phyloP scores from a whole-genome alignment of 2,797 vertebrate species.

The Pantherophis alleghaniensis region DNA sequence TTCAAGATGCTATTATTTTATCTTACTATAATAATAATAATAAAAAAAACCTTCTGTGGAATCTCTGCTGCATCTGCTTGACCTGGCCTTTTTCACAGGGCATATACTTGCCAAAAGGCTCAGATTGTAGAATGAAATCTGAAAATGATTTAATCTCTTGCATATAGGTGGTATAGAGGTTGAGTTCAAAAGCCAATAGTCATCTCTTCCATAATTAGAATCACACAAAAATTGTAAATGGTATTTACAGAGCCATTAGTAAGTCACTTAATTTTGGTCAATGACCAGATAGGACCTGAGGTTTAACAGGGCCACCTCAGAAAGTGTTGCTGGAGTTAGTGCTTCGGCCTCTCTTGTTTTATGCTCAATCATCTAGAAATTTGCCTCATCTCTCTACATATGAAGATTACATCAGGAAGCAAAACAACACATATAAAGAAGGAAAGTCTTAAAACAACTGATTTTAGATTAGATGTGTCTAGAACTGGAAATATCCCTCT shows the following conservation, averaged over 20 bases:
- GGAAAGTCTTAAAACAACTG: not conserved
- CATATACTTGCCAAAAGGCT: not conserved
- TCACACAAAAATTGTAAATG: not conserved
- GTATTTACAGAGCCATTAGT: not conserved
- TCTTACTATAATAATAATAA: not conserved
- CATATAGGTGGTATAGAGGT: not conserved
- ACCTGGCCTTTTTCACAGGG: not conserved
- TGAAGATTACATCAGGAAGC: not conserved
- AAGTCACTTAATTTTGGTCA: not conserved
- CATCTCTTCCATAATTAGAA: not conserved
- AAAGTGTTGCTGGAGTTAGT: not conserved
- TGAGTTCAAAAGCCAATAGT: not conserved
- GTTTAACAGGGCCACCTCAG: not conserved
- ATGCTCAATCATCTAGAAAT: not conserved
- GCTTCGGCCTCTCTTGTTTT: not conserved
- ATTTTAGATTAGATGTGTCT: not conserved
- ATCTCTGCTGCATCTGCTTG: not conserved
- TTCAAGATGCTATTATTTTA: not conserved
- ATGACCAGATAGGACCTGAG: not conserved
- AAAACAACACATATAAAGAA: not conserved
- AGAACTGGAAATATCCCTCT: not conserved
- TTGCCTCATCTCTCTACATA: not conserved
- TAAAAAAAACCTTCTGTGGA: not conserved
- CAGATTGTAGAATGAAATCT: not conserved
- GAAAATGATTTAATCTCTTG: not conserved